A percentile compares a stretch with the other conserved stretches of the same genome.
Evolutionary conservation across 1,140 invertebrate genomes (phyloP).

Genomic region (Tribolium madens): DNA sequence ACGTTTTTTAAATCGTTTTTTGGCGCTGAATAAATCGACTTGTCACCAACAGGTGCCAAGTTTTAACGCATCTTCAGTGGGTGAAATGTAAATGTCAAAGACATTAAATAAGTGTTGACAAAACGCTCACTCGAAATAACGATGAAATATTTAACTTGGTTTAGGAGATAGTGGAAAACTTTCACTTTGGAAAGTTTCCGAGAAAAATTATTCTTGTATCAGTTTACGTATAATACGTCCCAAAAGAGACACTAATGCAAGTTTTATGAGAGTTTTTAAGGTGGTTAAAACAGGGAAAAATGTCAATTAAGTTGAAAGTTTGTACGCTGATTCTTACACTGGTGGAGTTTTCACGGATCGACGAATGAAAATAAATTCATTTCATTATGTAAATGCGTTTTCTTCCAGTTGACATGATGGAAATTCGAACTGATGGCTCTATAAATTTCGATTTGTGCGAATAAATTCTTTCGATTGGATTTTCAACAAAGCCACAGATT

Average conservation of each 20-base stretch:
- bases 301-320: background rate
- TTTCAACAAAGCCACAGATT: constrained; percentile 4
- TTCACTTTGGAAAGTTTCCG: background rate
- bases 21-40: background rate
- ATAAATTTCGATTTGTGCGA: constrained; percentile 26
- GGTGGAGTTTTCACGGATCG: background rate
- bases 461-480: background rate
- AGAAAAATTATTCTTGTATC: no score
- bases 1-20: background rate
- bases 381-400: constrained; percentile 33
- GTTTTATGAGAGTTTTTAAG: background rate
- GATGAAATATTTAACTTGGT: background rate
- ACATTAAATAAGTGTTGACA: background rate
- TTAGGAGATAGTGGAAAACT: background rate
- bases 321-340: background rate
- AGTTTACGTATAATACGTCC: background rate
- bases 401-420: background rate
- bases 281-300: background rate
- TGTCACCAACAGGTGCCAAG: constrained; percentile 6
- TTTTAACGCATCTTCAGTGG: background rate
- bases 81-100: background rate
- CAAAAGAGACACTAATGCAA: constrained; percentile 8
- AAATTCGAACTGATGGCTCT: background rate
- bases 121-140: background rate
- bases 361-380: constrained; percentile 27